Evolutionary conservation across 2,888 invertebrate species (phyloP), one percentile per base, ranked within the genome.

Genomic region (Anodontia alba): DNA sequence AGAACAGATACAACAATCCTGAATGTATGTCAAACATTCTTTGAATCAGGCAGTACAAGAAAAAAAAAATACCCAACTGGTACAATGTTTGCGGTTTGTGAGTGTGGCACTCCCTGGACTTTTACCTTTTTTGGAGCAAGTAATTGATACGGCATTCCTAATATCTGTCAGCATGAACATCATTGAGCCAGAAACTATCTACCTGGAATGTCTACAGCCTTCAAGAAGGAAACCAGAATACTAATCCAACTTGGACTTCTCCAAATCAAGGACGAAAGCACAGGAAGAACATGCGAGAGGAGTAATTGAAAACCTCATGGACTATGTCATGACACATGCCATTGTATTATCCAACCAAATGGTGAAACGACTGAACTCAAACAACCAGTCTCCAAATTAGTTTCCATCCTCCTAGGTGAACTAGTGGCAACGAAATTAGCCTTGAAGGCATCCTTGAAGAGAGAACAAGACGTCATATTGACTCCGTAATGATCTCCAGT

Each of bases 301-400:
- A n/a, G n/a, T 38, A 12, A 38, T 38, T 38, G 38, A 38, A 12
- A 5, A 38, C 5, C n/a, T n/a, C 5, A 38, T n/a, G 12, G 38
- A 8, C 7, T 5, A 57, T n/a, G n/a, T 26, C 8, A 46, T n/a
- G 3, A 23, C 15, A 20, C 26, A 33, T 54, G 70, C 70, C 0
- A 62, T 57, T n/a, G 26, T 76, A 0, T 78, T 1, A 54, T 33
- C 36, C 8, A 70, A 17, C 70, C 70, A 1, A 38, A 49, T 23
- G 3, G 23, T 20, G 57, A 66, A 5, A 17, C 17, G 17, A 73
- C 7, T 38, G 57, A 23, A 12, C 7, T 73, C 8, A 73, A 68
- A n/a, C 51, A 73, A 33, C 78, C 78, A 68, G 78, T 78, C 3
- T 54, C 68, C 3, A 73, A 42, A 31, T 17, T 36, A 23, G 68